These are phyloP conservation scores for Amazona guildingii DNA, from an alignment of 2,113 vertebrate species.

Conservation along the genomic window DNA sequence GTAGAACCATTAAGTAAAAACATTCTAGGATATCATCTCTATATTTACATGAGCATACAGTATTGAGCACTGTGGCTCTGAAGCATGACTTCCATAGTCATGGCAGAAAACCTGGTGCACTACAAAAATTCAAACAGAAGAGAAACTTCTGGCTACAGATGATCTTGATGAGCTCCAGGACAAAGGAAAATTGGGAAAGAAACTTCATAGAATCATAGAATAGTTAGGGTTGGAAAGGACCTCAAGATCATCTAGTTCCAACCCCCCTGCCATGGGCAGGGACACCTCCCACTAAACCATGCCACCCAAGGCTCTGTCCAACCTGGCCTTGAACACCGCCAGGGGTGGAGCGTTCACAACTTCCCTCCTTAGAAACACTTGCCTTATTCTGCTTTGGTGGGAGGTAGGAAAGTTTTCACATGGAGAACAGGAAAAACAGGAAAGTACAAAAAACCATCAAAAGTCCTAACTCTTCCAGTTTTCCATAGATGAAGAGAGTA, in stretches of 20 bases:
- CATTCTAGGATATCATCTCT: neutral
- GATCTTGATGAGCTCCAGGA: neutral
- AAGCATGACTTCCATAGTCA: neutral
- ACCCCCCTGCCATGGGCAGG: no score
- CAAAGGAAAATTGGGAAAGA: neutral
- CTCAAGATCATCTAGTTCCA: no score
- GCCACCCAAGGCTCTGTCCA: no score
- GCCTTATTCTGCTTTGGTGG: neutral
- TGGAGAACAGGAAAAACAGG: neutral
- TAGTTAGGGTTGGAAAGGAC: no score
- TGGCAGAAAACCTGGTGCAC: neutral
- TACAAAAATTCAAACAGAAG: neutral
- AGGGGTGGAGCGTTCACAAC: no score
- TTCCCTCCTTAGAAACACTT: neutral
- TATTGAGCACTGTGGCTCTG: neutral
- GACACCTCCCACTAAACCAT: no score
- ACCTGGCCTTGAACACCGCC: no score
- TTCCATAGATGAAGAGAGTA: neutral
- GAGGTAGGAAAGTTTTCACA: neutral
- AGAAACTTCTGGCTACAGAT: neutral
- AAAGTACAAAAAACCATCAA: neutral
- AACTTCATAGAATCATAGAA: neutral
- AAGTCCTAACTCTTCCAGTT: neutral
- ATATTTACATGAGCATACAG: neutral
- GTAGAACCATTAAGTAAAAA: neutral